A percentile compares a stretch with the other conserved stretches of the same genome.
These are phyloP conservation scores for Anthopleura xanthogrammica DNA, from an alignment of 92 coral and sea anemone genomes.

Conservation along the genomic window DNA sequence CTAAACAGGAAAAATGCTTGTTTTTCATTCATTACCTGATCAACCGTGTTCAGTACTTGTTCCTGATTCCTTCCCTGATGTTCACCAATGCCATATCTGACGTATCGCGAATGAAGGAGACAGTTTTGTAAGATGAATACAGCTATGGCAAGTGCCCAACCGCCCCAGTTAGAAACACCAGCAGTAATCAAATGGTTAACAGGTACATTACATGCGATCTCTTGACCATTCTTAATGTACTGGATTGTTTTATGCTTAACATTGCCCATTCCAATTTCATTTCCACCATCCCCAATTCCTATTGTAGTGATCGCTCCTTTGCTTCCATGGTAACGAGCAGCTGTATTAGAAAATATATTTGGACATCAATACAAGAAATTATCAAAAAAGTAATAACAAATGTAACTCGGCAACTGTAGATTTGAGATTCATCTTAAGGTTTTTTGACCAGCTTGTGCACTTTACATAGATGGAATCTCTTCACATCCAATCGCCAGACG, in stretches of 20 bases:
- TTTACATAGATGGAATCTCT: no score
- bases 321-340: conserved; percentile 2
- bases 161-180: conserved; percentile 97
- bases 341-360: neutral
- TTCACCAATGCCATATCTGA: conserved; percentile 32
- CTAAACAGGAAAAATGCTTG: neutral
- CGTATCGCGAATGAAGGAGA: conserved; percentile 39
- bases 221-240: conserved; percentile 62
- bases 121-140: conserved; percentile 34
- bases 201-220: conserved; percentile 66
- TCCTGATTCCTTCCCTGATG: conserved; percentile 12
- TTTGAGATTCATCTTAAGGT: no score
- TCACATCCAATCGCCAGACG: no score
- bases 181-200: conserved; percentile 86
- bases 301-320: conserved; percentile 51
- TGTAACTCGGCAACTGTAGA: no score
- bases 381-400: no score
- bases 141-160: conserved; percentile 49
- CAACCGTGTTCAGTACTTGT: conserved; percentile 23
- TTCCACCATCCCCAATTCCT: conserved; percentile 97
- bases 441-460: no score
- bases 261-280: conserved; percentile 97
- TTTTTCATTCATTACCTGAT: conserved; percentile 33
- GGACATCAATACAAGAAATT: no score
- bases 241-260: conserved; percentile 55